Evolutionary conservation across 2,113 vertebrate species (phyloP).

Genomic region (Nannospalax galili): DNA sequence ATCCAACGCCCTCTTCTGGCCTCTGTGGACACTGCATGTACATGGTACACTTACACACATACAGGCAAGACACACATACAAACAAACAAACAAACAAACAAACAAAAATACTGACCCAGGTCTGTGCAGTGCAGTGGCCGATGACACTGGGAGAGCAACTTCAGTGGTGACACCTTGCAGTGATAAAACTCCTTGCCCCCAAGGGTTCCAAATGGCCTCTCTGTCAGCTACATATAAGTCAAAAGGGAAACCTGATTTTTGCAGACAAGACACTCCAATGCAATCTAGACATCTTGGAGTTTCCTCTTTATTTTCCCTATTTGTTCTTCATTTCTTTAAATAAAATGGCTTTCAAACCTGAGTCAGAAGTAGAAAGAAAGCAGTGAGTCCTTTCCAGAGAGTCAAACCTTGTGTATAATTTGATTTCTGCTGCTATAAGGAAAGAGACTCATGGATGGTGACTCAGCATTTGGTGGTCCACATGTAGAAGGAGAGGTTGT

Average conservation of each 20-base stretch:
- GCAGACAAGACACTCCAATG: not conserved
- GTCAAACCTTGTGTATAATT: not conserved
- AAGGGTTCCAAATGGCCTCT: not conserved
- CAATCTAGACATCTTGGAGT: not conserved
- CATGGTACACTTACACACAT: too few relatives aligned
- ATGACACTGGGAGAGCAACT: not conserved
- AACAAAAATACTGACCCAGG: not conserved
- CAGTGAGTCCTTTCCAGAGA: not conserved
- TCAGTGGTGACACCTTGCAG: not conserved
- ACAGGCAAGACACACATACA: too few relatives aligned
- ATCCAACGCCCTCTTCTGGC: too few relatives aligned
- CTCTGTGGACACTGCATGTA: too few relatives aligned
- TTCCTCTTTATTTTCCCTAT: not conserved
- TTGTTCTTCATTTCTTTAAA: not conserved
- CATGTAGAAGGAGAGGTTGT: not conserved
- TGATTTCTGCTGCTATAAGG: not conserved
- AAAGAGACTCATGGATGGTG: not conserved
- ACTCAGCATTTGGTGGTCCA: not conserved
- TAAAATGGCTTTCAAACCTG: conserved; percentile 38
- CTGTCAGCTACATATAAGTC: conserved; percentile 13
- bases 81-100: too few relatives aligned
- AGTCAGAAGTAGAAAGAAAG: not conserved
- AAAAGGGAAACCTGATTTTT: not conserved
- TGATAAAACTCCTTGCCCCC: not conserved
- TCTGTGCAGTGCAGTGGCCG: not conserved